Evolutionary conservation across 1,140 invertebrate genomes (phyloP), one percentile per base, ranked within the genome.

Genomic region (Galleria mellonella): DNA sequence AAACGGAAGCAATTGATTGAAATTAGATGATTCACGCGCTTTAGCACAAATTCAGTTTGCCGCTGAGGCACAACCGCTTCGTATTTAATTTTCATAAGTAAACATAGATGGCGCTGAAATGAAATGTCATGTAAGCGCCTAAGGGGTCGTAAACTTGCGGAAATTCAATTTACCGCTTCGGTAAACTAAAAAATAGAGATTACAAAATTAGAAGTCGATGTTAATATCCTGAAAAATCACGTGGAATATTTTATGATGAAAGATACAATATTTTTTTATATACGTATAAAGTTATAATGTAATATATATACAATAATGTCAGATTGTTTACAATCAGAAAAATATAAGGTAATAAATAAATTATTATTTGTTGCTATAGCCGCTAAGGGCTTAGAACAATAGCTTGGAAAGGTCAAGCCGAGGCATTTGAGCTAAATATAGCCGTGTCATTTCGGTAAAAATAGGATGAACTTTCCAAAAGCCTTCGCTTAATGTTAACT

Each of bases 81-180:
- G 6, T 23, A 56, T 52, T 57, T 51, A 55, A 65, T 65, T 61
- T 51, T 51, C 49, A 33, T 31, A 10, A 4, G 2, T 23, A 44
- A 38, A 49, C 43, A 52, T 51, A 65, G 62, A 65, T 58, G 62
- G 50, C 55, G 58, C 48, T 62, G 31, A 14, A 30, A 43, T 15
- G 11, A 51, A 41, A 65, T 64, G 29, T 50, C 60, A 55, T 58
- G 56, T 54, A 52, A 47, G 29, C 28, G 9, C 38, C 11, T 23
- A 23, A 31, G 28, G 14, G 33, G 28, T 14, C 35, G 29, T 12
- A 17, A n/a, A n/a, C n/a, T n/a, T n/a, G n/a, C 14, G 1, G n/a
- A 47, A 53, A 52, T 56, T 23, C 17, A 55, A 60, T 60, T 51
- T 48, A 14, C 23, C 32, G 38, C 38, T 32, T 43, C 43, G 35